These are phyloP conservation scores for Latrodectus geometricus DNA, from an alignment of 1,140 invertebrate species.

Conservation along the genomic window DNA sequence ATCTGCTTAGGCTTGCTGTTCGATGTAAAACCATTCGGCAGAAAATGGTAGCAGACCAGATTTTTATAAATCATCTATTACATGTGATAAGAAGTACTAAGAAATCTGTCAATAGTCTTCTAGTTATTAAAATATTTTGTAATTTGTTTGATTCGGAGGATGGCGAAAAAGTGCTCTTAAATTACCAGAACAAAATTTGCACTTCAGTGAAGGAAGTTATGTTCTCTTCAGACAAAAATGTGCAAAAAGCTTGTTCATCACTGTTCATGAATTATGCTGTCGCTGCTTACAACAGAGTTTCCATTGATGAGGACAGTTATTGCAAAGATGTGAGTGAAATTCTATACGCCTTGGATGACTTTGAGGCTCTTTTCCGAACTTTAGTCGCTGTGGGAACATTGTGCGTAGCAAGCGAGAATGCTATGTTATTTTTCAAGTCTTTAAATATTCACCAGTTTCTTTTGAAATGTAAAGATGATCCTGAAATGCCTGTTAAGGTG, in stretches of 20 bases:
- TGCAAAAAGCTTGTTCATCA: conserved; percentile 77
- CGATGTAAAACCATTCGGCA: conserved; percentile 76
- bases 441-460: conserved; percentile 3
- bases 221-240: conserved; percentile 65
- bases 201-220: conserved; percentile 20
- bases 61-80: conserved; percentile 64
- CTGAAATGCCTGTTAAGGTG: not conserved
- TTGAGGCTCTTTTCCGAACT: conserved; percentile 78
- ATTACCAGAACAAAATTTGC: conserved; percentile 40
- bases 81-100: conserved; percentile 66
- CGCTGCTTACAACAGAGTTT: conserved; percentile 69
- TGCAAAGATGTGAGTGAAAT: conserved; percentile 59
- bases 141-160: conserved; percentile 76
- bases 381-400: conserved; percentile 79
- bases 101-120: conserved; percentile 79
- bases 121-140: conserved; percentile 79
- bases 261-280: conserved; percentile 80
- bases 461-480: not conserved
- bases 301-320: conserved; percentile 16
- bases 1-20: conserved; percentile 83
- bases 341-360: conserved; percentile 73
- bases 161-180: conserved; percentile 64
- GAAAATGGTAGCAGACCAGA: conserved; percentile 66
- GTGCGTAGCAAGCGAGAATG: not conserved
- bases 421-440: conserved; percentile 13